Conservation (phyloP, 2,888 invertebrate genomes). For the Silvanus unidentatus region DNA sequence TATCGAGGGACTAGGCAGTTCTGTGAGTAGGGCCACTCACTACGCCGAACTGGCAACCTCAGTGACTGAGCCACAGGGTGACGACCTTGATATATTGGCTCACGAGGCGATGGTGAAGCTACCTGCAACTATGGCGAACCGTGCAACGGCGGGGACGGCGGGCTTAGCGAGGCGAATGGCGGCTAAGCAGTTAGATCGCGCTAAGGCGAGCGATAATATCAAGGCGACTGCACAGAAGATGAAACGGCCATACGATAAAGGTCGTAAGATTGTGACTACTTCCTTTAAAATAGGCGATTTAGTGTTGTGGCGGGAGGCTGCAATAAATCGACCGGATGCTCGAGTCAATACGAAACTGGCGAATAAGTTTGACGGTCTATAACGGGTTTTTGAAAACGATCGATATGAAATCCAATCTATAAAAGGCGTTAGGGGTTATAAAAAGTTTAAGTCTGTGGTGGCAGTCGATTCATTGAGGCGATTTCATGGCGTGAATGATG, state of each 20-base stretch:
- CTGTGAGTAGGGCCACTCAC: no score
- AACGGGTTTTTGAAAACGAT: no score
- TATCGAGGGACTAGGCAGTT: no score
- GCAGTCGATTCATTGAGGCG: constrained; percentile 4
- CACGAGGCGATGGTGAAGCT: no score
- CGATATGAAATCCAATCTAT: no score
- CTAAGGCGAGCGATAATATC: constrained; percentile 5
- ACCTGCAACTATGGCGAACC: constrained; percentile 18
- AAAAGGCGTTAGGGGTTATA: constrained; percentile 2
- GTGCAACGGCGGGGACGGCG: no score
- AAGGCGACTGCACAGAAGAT: constrained; percentile 3
- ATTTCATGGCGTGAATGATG: not conserved
- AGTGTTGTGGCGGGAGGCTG: constrained; percentile 14
- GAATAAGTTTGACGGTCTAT: no score
- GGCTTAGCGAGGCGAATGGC: no score
- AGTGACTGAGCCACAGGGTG: no score
- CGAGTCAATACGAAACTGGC: constrained; percentile 14
- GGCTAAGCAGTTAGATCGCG: no score
- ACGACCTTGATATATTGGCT: no score
- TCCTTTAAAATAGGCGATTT: constrained; percentile 14
- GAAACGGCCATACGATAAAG: constrained; percentile 11
- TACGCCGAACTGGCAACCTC: no score
- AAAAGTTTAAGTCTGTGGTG: not conserved
- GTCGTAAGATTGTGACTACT: constrained; percentile 17
- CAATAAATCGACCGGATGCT: constrained; percentile 5